These are phyloP conservation scores for Acanthosepion esculentum DNA, from an alignment of 2,888 invertebrate genomes.

Conservation along the genomic window DNA sequence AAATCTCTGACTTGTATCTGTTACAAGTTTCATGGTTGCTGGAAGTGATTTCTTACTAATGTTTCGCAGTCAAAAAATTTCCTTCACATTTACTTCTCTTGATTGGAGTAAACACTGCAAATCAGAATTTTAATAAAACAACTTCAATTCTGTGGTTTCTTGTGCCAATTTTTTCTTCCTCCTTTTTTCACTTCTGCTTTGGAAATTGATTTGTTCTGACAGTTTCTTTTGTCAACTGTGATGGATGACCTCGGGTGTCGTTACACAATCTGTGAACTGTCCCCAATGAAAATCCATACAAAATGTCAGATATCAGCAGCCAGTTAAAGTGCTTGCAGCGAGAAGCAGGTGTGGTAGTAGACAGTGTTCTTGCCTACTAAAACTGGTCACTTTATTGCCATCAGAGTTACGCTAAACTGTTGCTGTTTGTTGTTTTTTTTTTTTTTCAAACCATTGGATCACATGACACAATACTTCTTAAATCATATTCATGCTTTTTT, in stretches of 20 bases:
- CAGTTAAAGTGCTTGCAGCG: background rate
- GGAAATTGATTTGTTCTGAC: slow-evolving; percentile 33
- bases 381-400: slow-evolving; percentile 4
- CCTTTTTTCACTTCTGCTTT: background rate
- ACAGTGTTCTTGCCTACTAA: background rate
- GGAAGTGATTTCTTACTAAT: background rate
- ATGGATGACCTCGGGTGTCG: background rate
- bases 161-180: background rate
- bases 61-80: background rate
- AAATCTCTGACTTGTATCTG: background rate
- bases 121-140: slow-evolving; percentile 2
- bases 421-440: background rate
- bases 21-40: background rate
- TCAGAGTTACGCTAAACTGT: background rate
- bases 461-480: background rate
- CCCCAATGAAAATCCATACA: slow-evolving; percentile 25
- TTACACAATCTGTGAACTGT: slow-evolving; percentile 9
- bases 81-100: no score
- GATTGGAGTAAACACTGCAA: background rate
- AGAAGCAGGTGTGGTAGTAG: background rate
- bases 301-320: background rate
- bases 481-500: no score
- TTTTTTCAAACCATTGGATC: background rate
- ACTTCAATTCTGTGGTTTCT: background rate
- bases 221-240: slow-evolving; percentile 11